Conservation (phyloP, 1,140 invertebrate genomes). For the Trichonephila clavata region DNA sequence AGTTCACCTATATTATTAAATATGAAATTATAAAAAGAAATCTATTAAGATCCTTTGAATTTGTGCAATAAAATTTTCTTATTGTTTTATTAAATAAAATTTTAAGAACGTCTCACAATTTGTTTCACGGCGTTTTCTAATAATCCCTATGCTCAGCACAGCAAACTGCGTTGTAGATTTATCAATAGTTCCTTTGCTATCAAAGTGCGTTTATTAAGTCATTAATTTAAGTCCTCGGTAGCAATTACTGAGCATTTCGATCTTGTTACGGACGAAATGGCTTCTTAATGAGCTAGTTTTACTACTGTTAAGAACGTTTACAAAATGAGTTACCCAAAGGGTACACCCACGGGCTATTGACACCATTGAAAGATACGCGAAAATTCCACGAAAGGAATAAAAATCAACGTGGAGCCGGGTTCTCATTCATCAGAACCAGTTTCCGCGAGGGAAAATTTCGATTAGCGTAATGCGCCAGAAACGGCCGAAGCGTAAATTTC, state of each 20-base stretch:
- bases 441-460: constrained; percentile 29
- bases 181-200: neutral
- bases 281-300: constrained; percentile 37
- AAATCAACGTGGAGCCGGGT: neutral
- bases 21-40: too few relatives aligned
- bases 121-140: too few relatives aligned
- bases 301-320: neutral
- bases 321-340: constrained; percentile 1
- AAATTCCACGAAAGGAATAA: neutral
- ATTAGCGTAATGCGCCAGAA: constrained; percentile 12
- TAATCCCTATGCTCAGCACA: neutral
- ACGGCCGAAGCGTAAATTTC: constrained; percentile 22
- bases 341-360: constrained; percentile 11
- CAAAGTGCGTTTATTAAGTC: constrained; percentile 15
- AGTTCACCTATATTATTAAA: too few relatives aligned
- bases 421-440: constrained; percentile 13
- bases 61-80: too few relatives aligned
- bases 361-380: neutral
- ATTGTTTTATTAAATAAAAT: too few relatives aligned
- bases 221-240: constrained; percentile 36
- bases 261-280: constrained; percentile 31
- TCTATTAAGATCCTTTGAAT: too few relatives aligned
- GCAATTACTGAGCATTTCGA: constrained; percentile 49
- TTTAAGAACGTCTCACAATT: too few relatives aligned
- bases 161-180: neutral